These are phyloP conservation scores for Ametastegia equiseti DNA, from an alignment of 2,888 invertebrate genomes.

Conservation along the genomic window DNA sequence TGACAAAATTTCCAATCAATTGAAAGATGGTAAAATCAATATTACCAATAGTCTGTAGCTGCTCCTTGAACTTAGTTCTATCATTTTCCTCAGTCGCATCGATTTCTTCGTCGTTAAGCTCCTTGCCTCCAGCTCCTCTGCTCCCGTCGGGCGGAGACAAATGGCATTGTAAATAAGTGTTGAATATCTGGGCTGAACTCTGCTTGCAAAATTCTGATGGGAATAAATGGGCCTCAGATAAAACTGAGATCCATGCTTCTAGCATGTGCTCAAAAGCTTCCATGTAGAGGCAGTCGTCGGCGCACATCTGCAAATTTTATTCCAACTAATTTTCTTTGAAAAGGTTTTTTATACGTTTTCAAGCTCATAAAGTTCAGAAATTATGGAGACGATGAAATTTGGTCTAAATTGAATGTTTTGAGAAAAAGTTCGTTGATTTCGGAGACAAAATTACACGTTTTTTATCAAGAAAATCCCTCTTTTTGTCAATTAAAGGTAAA, in stretches of 20 bases:
- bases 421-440: too few relatives aligned
- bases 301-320: constrained; percentile 68
- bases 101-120: constrained; percentile 78
- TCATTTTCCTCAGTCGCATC: constrained; percentile 83
- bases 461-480: too few relatives aligned
- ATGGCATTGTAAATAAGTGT: constrained; percentile 88
- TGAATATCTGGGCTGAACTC: constrained; percentile 82
- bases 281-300: constrained; percentile 79
- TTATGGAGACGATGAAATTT: not conserved
- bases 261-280: constrained; percentile 85
- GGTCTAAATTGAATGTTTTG: not conserved
- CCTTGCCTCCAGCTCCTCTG: constrained; percentile 77
- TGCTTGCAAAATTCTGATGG: constrained; percentile 72
- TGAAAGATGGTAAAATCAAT: constrained; percentile 63
- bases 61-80: constrained; percentile 82
- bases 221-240: constrained; percentile 75
- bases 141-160: constrained; percentile 89
- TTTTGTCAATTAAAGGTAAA: too few relatives aligned
- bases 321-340: constrained; percentile 31
- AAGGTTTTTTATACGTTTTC: too few relatives aligned
- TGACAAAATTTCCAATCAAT: not conserved
- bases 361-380: too few relatives aligned
- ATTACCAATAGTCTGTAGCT: constrained; percentile 85
- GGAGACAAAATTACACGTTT: too few relatives aligned
- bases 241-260: constrained; percentile 82